Conservation (phyloP, 2,797 vertebrate species). For the Zenarchopterus dispar region DNA sequence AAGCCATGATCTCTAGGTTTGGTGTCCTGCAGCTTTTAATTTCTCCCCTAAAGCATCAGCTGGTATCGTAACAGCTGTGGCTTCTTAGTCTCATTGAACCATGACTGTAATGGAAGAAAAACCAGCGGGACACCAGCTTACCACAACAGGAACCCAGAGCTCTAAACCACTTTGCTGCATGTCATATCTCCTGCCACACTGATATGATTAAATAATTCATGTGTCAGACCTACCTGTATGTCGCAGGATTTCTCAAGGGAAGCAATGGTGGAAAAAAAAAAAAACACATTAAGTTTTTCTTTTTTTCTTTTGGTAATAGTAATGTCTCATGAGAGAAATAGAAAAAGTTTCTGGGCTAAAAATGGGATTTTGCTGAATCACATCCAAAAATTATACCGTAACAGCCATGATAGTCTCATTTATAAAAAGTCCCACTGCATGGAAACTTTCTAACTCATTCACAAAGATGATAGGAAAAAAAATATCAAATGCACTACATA, state of each 20-base stretch:
- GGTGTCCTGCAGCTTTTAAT: constrained; percentile 42
- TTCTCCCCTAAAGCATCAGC: constrained; percentile 24
- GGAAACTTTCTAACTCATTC: too few species aligned
- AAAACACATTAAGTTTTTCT: too few species aligned
- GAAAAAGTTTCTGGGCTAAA: too few species aligned
- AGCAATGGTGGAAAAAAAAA: neutral
- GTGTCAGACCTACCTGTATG: constrained; percentile 11
- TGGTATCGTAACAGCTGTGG: constrained; percentile 43
- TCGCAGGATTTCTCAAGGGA: neutral
- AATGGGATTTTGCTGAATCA: too few species aligned
- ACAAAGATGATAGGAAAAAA: too few species aligned
- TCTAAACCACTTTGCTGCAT: constrained; percentile 21
- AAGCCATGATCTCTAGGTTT: constrained; percentile 2
- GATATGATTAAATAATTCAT: constrained; percentile 24
- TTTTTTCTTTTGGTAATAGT: neutral
- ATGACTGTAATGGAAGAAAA: constrained; percentile 46
- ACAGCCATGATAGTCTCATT: too few species aligned
- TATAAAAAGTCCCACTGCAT: too few species aligned
- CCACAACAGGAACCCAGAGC: constrained; percentile 13
- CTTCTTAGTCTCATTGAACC: constrained; percentile 51
- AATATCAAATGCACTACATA: too few species aligned
- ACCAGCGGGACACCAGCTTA: constrained; percentile 33
- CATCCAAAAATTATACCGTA: too few species aligned
- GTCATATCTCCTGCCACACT: constrained; percentile 19
- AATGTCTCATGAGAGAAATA: neutral